phyloP scores from a whole-genome alignment of 2,113 vertebrate genomes.

The Tachuris rubrigastra region DNA sequence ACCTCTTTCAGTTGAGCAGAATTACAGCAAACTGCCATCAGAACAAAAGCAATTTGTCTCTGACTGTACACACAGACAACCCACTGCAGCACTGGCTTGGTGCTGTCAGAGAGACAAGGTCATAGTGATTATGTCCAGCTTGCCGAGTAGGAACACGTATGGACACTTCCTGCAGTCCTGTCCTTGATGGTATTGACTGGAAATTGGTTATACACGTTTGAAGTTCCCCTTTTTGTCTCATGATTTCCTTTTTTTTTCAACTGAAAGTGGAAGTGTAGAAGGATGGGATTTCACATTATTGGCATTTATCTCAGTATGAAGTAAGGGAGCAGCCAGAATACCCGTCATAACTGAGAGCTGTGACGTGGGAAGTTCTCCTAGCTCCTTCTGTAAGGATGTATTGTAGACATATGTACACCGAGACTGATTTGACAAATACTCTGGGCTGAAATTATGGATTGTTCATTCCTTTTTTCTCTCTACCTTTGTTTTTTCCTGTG shows the following conservation, averaged over 20 bases:
- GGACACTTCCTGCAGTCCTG: not conserved
- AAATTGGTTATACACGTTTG: not conserved
- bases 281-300: not conserved
- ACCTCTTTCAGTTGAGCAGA: not conserved
- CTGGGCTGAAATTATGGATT: not conserved
- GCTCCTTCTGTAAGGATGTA: not conserved
- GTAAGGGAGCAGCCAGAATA: not conserved
- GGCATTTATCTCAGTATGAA: not conserved
- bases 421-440: not conserved
- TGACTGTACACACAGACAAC: not conserved
- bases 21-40: not conserved
- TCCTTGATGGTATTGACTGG: not conserved
- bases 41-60: not conserved
- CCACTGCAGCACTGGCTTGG: rapidly evolving
- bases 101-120: not conserved
- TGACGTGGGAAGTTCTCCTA: not conserved
- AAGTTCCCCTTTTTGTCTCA: not conserved
- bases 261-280: not conserved
- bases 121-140: not conserved
- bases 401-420: not conserved
- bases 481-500: not conserved
- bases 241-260: not conserved
- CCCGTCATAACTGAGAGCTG: not conserved
- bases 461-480: not conserved
- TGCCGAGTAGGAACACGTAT: not conserved